These are phyloP conservation scores for Drosophila funebris DNA, from an alignment of 1,140 invertebrate species.

Conservation along the genomic window DNA sequence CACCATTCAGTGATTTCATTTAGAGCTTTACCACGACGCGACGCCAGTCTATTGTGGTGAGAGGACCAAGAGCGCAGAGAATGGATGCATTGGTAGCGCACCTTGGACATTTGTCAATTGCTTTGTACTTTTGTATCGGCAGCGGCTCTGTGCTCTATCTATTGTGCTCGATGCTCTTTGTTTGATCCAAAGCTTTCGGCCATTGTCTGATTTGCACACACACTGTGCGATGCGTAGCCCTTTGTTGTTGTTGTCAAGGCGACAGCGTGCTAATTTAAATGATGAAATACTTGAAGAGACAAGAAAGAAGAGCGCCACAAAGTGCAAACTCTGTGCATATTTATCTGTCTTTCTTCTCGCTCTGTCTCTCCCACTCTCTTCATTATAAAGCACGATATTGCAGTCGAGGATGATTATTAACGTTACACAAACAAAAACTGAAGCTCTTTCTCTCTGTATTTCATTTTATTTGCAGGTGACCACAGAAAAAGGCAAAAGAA, in stretches of 20 bases:
- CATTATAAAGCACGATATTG: conserved; percentile 22
- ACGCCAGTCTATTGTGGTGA: conserved; percentile 43
- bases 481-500: conserved; percentile 24
- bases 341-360: no score
- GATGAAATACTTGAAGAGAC: conserved; percentile 60
- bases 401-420: conserved; percentile 54
- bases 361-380: neutral
- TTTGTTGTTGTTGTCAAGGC: conserved; percentile 57
- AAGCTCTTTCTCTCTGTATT: conserved; percentile 6
- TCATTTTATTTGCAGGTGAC: conserved; percentile 5
- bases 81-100: conserved; percentile 24
- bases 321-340: no score
- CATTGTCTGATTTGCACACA: conserved; percentile 61
- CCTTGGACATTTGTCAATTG: conserved; percentile 74
- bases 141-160: conserved; percentile 47
- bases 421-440: conserved; percentile 27
- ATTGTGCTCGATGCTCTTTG: conserved; percentile 52
- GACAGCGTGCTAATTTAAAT: conserved; percentile 74
- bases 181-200: conserved; percentile 42
- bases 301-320: neutral
- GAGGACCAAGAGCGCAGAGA: neutral
- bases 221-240: conserved; percentile 26
- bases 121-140: conserved; percentile 58
- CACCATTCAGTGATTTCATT: conserved; percentile 63
- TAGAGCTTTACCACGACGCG: conserved; percentile 43